Evolutionary conservation across 2,113 vertebrate genomes (phyloP).

Genomic region (Gallinago jamesoni): DNA sequence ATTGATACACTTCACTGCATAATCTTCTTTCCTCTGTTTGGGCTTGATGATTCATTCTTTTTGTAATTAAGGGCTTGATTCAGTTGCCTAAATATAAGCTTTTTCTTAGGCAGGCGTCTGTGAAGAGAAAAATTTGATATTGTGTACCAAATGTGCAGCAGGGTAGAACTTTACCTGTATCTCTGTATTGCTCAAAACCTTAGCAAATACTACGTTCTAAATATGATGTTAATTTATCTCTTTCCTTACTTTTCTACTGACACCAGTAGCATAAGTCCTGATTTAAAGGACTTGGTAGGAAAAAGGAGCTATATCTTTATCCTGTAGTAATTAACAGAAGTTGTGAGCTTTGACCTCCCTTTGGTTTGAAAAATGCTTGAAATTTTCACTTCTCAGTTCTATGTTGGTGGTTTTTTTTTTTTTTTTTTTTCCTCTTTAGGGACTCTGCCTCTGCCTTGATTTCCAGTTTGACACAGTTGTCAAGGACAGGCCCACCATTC

Average conservation of each 20-base stretch:
- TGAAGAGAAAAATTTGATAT: not conserved
- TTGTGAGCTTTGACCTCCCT: not conserved
- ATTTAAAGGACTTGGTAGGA: not conserved
- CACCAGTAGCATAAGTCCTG: not conserved
- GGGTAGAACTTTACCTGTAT: not conserved
- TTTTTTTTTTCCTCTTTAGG: slow-evolving; percentile 68
- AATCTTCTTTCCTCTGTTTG: not conserved
- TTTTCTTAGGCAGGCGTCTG: not conserved
- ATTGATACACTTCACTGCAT: not conserved
- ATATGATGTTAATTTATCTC: not conserved
- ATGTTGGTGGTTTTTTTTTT: not conserved
- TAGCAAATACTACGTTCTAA: not conserved
- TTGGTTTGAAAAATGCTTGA: not conserved
- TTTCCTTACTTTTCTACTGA: not conserved
- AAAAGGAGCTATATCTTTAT: not conserved
- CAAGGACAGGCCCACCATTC: slow-evolving; percentile 93
- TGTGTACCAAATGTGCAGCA: not conserved
- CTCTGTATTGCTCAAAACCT: not conserved
- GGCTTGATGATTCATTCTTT: not conserved
- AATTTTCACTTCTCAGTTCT: not conserved
- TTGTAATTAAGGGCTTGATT: not conserved
- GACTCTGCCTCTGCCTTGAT: slow-evolving; percentile 94
- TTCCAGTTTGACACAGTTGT: slow-evolving; percentile 99
- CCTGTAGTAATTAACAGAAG: not conserved
- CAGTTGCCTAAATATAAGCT: not conserved